phyloP scores from a whole-genome alignment of 1,140 invertebrate species.

The Rhynchophorus ferrugineus region DNA sequence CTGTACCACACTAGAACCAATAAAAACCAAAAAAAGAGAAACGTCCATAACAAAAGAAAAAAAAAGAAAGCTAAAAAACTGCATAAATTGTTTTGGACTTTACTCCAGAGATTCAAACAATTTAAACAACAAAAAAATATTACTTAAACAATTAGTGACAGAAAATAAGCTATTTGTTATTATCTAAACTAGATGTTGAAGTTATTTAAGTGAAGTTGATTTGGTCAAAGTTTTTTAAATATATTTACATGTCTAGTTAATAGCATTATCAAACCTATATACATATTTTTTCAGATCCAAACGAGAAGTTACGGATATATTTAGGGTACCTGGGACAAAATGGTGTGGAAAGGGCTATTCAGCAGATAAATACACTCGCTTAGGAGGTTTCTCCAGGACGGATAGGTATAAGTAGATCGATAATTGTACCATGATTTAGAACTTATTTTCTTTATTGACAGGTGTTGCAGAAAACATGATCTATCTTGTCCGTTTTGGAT shows the following conservation, averaged over 20 bases:
- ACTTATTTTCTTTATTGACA: conserved; percentile 20
- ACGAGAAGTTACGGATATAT: conserved; percentile 49
- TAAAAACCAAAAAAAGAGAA: no score
- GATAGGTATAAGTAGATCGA: conserved; percentile 42
- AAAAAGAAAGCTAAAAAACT: no score
- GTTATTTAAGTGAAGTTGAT: no score
- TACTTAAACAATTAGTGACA: no score
- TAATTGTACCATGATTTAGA: background rate
- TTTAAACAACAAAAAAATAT: no score
- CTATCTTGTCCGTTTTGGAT: conserved; percentile 73
- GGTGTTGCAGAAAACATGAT: conserved; percentile 79
- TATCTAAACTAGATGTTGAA: no score
- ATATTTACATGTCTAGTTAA: background rate
- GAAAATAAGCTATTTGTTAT: no score
- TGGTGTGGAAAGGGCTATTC: conserved; percentile 81
- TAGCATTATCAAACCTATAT: background rate
- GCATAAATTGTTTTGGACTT: no score
- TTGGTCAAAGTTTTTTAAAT: no score
- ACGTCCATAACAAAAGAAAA: no score
- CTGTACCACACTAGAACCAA: no score
- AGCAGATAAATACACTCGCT: conserved; percentile 63
- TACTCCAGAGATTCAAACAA: no score
- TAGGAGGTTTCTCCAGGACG: conserved; percentile 67
- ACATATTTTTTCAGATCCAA: conserved; percentile 24
- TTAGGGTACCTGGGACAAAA: conserved; percentile 72